These are phyloP conservation scores for Petrocephalus zakoni DNA, from an alignment of 2,113 vertebrate species.

Conservation along the genomic window DNA sequence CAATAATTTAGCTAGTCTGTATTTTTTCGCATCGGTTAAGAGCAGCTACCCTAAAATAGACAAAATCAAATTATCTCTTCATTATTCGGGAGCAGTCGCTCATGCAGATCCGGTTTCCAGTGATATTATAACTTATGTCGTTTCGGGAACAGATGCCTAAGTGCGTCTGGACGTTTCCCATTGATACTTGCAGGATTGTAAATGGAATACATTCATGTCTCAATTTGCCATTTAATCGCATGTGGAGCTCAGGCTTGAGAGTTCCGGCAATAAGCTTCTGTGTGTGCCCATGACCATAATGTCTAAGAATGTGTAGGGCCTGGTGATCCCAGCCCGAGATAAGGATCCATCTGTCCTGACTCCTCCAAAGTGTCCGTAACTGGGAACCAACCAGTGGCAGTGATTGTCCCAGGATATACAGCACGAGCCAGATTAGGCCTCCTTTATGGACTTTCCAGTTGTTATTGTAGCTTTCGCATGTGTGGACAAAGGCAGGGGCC, in stretches of 20 bases:
- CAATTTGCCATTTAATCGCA: neutral
- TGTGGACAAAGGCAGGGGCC: neutral
- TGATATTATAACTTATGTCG: neutral
- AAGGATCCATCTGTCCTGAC: conserved; percentile 10
- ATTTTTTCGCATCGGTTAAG: neutral
- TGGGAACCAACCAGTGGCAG: neutral
- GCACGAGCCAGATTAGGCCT: neutral
- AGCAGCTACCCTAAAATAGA: neutral
- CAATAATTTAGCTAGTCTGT: neutral
- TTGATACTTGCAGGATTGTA: neutral
- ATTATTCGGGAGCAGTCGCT: neutral
- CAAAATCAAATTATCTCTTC: conserved; percentile 2
- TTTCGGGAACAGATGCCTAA: neutral
- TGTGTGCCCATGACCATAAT: conserved; percentile 18
- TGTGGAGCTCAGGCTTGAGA: neutral
- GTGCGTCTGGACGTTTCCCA: neutral
- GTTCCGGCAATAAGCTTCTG: neutral
- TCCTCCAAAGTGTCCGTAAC: neutral
- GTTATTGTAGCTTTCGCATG: neutral
- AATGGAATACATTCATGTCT: neutral
- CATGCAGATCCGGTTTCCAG: neutral
- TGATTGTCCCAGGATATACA: neutral
- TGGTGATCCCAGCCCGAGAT: conserved; percentile 12
- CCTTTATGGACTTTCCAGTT: neutral
- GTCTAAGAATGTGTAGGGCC: conserved; percentile 38